phyloP scores from a whole-genome alignment of 2,113 vertebrate species.

The Cichladusa arquata region DNA sequence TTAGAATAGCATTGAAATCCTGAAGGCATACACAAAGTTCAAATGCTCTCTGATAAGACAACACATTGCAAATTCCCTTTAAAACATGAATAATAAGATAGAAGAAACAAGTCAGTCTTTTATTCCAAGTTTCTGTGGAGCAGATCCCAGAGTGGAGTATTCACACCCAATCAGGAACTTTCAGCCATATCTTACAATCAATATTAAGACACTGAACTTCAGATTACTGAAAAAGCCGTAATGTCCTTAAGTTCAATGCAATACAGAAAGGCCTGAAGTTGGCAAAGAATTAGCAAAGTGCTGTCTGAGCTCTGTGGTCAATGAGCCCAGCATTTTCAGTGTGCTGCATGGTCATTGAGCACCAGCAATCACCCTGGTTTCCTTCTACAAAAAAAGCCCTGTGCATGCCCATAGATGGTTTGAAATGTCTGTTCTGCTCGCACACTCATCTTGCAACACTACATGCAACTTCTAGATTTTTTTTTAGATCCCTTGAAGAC shows the following conservation, averaged over 20 bases:
- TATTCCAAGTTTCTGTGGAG: neutral
- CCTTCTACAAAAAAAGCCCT: neutral
- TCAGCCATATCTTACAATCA: neutral
- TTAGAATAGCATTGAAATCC: neutral
- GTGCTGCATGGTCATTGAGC: neutral
- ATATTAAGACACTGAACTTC: neutral
- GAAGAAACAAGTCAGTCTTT: neutral
- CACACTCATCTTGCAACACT: neutral
- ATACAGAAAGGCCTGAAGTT: neutral
- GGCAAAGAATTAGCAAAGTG: neutral
- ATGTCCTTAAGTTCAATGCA: neutral
- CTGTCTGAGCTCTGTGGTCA: neutral
- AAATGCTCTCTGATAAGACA: neutral
- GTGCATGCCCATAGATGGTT: neutral
- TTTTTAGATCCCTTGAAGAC: neutral
- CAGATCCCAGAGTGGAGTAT: neutral
- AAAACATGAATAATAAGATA: neutral
- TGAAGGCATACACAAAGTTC: neutral
- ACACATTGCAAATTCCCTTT: neutral
- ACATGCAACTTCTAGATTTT: neutral
- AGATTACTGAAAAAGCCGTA: neutral
- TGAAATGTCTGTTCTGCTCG: neutral
- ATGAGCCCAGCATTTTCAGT: neutral
- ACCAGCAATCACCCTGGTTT: fast-evolving
- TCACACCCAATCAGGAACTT: neutral